These are phyloP conservation scores for Ctenopoma kingsleyae DNA, from an alignment of 2,797 vertebrate genomes.

Conservation along the genomic window DNA sequence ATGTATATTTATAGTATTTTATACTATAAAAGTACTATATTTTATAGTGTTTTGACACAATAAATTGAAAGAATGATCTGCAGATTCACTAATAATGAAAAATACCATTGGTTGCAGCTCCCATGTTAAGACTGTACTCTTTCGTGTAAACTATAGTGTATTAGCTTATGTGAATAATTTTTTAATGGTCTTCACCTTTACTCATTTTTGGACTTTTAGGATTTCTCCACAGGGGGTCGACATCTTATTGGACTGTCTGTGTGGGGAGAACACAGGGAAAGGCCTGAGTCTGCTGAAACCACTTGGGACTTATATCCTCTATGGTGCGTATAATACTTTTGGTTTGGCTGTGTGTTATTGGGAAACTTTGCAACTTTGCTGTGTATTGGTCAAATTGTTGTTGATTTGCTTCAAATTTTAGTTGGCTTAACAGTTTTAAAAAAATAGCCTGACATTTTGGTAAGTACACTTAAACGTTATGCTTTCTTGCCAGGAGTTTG, in stretches of 20 bases:
- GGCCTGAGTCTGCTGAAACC: slow-evolving; percentile 95
- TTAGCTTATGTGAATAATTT: not conserved
- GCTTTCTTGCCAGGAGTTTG: not conserved
- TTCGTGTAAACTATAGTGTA: not conserved
- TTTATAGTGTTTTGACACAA: not conserved
- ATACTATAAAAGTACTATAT: too few species aligned
- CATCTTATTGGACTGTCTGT: slow-evolving; percentile 95
- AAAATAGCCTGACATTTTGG: not conserved
- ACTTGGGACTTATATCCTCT: slow-evolving; percentile 96
- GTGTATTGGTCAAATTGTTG: not conserved
- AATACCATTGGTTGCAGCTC: not conserved
- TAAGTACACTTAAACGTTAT: not conserved
- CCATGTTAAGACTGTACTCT: too few species aligned
- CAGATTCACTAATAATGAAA: not conserved
- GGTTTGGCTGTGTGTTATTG: not conserved
- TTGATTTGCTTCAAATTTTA: not conserved
- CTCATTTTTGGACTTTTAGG: slow-evolving; percentile 78
- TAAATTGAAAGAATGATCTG: too few species aligned
- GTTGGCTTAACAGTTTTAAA: not conserved
- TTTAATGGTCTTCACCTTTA: slow-evolving; percentile 4
- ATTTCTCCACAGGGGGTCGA: slow-evolving; percentile 96
- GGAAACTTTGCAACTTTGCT: not conserved
- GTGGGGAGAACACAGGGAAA: slow-evolving; percentile 98
- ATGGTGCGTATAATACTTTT: slow-evolving; percentile 85
- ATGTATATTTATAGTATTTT: too few species aligned